A percentile compares a stretch with the other conserved stretches of the same genome.
phyloP scores from a whole-genome alignment of 1,140 invertebrate species.

The Drosophila aff. region DNA sequence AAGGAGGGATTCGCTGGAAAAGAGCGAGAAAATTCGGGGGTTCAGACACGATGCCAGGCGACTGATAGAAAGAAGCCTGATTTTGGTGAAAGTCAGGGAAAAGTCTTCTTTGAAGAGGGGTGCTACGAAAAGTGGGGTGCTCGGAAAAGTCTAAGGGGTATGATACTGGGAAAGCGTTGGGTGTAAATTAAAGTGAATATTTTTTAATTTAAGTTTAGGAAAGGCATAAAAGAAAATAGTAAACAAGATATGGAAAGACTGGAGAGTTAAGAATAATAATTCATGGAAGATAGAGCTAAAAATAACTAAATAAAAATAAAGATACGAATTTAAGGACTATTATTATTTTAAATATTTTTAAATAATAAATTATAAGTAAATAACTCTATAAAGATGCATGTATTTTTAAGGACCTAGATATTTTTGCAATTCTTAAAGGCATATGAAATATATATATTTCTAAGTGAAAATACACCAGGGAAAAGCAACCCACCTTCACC shows the following conservation, averaged over 20 bases:
- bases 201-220: neutral
- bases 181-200: conserved; percentile 8
- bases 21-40: neutral
- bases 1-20: conserved; percentile 29
- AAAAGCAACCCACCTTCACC: neutral
- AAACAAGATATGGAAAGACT: no score
- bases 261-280: no score
- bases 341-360: no score
- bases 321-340: no score
- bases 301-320: no score
- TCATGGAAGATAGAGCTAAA: no score
- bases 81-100: neutral
- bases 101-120: conserved; percentile 1
- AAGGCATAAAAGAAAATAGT: no score
- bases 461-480: neutral
- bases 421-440: neutral
- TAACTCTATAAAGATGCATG: no score
- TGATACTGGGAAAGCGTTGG: neutral
- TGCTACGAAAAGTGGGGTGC: neutral
- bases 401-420: no score
- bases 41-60: conserved; percentile 52
- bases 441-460: neutral
- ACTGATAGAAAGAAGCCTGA: conserved; percentile 37
- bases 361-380: no score
- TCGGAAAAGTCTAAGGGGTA: neutral